phyloP scores from a whole-genome alignment of 2,888 invertebrate genomes.

The Priapulus caudatus region DNA sequence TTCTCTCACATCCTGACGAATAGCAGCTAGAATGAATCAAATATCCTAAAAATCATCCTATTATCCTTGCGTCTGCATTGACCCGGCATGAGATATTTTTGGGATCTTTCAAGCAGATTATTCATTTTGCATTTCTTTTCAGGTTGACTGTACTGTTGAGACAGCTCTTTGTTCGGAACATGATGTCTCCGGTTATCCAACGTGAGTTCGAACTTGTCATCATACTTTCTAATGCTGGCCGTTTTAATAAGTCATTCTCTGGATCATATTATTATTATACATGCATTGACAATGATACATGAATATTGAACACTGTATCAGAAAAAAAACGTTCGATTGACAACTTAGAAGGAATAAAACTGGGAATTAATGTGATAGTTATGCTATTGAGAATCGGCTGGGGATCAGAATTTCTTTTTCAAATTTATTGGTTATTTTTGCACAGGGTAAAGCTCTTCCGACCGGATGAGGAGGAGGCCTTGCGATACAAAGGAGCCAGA shows the following conservation, averaged over 20 bases:
- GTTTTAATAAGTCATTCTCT: too few relatives aligned
- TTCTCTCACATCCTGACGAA: too few relatives aligned
- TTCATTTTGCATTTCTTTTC: not conserved
- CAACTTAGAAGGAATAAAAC: too few relatives aligned
- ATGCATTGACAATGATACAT: not conserved
- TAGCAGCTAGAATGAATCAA: too few relatives aligned
- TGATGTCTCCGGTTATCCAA: constrained; percentile 58
- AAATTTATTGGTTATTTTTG: constrained; percentile 18
- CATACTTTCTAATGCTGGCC: not conserved
- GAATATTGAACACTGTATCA: not conserved
- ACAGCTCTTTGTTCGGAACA: constrained; percentile 55
- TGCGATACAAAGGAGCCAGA: constrained; percentile 63
- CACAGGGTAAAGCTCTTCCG: constrained; percentile 65
- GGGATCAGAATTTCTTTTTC: too few relatives aligned
- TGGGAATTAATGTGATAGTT: too few relatives aligned
- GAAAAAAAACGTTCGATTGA: too few relatives aligned
- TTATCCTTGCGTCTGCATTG: too few relatives aligned
- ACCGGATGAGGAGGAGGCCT: constrained; percentile 48
- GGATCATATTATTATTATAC: not conserved
- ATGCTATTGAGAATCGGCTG: too few relatives aligned
- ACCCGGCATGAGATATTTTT: too few relatives aligned
- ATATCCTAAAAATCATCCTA: too few relatives aligned
- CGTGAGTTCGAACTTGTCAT: constrained; percentile 35
- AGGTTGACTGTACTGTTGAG: constrained; percentile 44
- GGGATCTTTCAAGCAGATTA: too few relatives aligned